Conservation (phyloP, 1,140 invertebrate genomes). For the Drosophila suzukii region DNA sequence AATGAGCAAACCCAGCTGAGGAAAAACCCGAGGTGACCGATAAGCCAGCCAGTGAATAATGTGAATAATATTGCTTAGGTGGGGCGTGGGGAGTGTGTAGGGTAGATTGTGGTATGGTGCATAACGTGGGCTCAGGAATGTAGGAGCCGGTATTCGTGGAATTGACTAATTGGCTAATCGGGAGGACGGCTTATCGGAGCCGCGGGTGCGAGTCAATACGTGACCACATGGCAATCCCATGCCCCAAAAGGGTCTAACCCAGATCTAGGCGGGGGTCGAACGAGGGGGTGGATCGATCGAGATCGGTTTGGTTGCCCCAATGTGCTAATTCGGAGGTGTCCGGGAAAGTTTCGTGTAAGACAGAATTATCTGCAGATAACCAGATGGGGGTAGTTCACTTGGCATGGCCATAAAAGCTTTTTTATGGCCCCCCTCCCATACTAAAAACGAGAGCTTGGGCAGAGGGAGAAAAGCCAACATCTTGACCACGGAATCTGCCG, state of each 20-base stretch:
- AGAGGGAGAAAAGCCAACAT: too few species aligned
- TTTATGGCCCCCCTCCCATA: neutral
- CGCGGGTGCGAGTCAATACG: slow-evolving; percentile 5
- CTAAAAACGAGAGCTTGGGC: slow-evolving; percentile 12
- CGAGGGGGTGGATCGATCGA: slow-evolving; percentile 12
- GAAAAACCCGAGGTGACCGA: slow-evolving; percentile 16
- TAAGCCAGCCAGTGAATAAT: slow-evolving; percentile 26
- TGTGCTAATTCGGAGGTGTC: slow-evolving; percentile 24
- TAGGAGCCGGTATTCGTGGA: neutral
- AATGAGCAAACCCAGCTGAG: slow-evolving; percentile 10
- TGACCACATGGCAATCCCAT: neutral
- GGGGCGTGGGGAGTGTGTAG: neutral
- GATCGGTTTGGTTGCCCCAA: slow-evolving; percentile 4
- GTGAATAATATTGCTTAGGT: neutral
- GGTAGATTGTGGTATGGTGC: too few species aligned
- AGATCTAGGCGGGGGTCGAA: neutral
- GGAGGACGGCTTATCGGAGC: neutral
- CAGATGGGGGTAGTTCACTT: slow-evolving; percentile 17
- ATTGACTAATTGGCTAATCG: slow-evolving; percentile 8
- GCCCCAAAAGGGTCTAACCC: neutral
- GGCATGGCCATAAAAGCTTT: slow-evolving; percentile 12
- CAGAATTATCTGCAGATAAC: slow-evolving; percentile 32
- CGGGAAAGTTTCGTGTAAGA: slow-evolving; percentile 21
- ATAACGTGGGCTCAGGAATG: neutral
- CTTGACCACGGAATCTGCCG: slow-evolving; percentile 10